Conservation (phyloP, 2,888 invertebrate species). For the Maniola hyperantus region DNA sequence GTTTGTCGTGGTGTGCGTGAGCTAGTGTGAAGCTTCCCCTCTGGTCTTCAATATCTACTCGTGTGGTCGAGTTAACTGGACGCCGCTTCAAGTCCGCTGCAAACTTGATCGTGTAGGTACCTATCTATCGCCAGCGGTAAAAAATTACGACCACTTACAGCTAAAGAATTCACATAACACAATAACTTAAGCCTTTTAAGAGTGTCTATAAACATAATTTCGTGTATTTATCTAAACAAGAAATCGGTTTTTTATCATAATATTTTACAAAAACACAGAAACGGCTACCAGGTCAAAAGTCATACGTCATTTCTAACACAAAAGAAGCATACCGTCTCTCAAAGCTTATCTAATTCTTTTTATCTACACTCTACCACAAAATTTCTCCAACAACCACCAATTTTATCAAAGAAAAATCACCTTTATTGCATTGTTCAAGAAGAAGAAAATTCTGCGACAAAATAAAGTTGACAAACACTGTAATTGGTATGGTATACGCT, state of each 20-base stretch:
- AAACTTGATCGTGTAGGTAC: too few species aligned
- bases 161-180: neutral
- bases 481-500: slow-evolving; percentile 37
- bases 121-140: too few species aligned
- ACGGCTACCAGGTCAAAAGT: slow-evolving; percentile 48
- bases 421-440: neutral
- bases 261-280: slow-evolving; percentile 39
- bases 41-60: too few species aligned
- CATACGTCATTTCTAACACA: slow-evolving; percentile 55
- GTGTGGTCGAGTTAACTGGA: too few species aligned
- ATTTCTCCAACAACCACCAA: neutral
- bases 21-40: too few species aligned
- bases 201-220: slow-evolving; percentile 32
- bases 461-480: neutral
- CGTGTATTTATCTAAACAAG: slow-evolving; percentile 33
- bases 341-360: slow-evolving; percentile 44
- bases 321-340: slow-evolving; percentile 51
- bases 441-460: slow-evolving; percentile 11
- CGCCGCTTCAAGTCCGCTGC: too few species aligned
- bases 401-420: slow-evolving; percentile 24
- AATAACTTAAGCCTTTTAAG: slow-evolving; percentile 22
- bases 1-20: too few species aligned
- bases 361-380: slow-evolving; percentile 17
- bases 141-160: neutral
- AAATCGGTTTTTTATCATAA: slow-evolving; percentile 25